A percentile compares a stretch with the other conserved stretches of the same genome.
These are phyloP conservation scores for Helleia helle DNA, from an alignment of 2,888 invertebrate species.

Conservation along the genomic window DNA sequence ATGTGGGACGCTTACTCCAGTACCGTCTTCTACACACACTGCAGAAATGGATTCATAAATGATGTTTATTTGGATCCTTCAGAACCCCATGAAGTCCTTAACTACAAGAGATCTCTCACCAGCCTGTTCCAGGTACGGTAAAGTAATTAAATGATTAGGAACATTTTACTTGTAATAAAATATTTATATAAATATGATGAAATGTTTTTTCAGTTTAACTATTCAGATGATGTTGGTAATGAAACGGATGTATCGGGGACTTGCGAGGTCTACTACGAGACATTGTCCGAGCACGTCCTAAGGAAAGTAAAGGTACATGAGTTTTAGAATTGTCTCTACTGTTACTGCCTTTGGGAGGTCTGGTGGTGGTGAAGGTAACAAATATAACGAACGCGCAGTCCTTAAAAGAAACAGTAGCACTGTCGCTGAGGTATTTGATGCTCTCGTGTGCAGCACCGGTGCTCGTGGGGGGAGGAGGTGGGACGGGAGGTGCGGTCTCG, in stretches of 20 bases:
- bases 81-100: constrained; percentile 78
- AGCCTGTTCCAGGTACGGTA: constrained; percentile 87
- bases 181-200: background rate
- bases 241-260: constrained; percentile 87
- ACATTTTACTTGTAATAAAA: constrained; percentile 16
- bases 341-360: background rate
- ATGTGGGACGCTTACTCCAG: constrained; percentile 70
- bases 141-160: no score
- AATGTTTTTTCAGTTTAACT: constrained; percentile 62
- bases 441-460: background rate
- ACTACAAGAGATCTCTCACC: constrained; percentile 89
- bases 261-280: constrained; percentile 80
- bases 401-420: no score
- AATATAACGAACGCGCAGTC: no score
- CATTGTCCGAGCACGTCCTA: constrained; percentile 68
- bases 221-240: constrained; percentile 66
- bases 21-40: constrained; percentile 78
- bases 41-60: constrained; percentile 77
- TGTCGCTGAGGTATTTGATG: background rate
- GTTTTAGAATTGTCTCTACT: no score
- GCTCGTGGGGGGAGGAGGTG: constrained; percentile 34
- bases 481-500: constrained; percentile 25
- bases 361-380: background rate
- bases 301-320: constrained; percentile 77
- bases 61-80: constrained; percentile 75